A percentile compares a stretch with the other conserved stretches of the same genome.
phyloP scores from a whole-genome alignment of 2,888 invertebrate genomes.

The Falcaria lacertinaria region DNA sequence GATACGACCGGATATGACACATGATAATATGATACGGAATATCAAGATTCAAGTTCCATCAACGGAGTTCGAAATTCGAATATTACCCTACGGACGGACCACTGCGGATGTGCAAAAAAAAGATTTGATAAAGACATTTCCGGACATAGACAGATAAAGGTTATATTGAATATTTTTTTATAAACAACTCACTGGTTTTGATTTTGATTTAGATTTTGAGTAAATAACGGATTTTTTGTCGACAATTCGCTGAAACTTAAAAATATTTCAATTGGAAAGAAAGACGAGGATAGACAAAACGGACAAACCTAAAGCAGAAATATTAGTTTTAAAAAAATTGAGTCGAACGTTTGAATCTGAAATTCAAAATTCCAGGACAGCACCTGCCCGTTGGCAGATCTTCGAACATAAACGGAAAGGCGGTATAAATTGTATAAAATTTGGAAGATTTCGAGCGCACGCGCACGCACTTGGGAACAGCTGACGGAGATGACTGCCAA shows the following conservation, averaged over 20 bases:
- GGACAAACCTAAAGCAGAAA: too few species aligned
- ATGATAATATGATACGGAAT: slow-evolving; percentile 40
- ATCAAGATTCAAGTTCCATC: slow-evolving; percentile 7
- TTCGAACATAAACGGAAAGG: slow-evolving; percentile 42
- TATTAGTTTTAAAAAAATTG: too few species aligned
- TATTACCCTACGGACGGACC: slow-evolving; percentile 1
- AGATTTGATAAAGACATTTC: slow-evolving; percentile 32
- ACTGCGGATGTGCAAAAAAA: slow-evolving; percentile 49
- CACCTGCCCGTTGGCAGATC: slow-evolving; percentile 71
- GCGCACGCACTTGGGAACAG: slow-evolving; percentile 53
- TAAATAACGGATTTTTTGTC: too few species aligned
- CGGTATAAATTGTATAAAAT: slow-evolving; percentile 41
- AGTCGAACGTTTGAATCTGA: too few species aligned
- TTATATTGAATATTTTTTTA: slow-evolving; percentile 4
- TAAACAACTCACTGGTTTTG: too few species aligned
- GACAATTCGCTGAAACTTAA: too few species aligned
- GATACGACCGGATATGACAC: slow-evolving; percentile 43
- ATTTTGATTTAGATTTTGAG: not conserved
- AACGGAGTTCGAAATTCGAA: slow-evolving; percentile 2
- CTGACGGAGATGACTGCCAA: slow-evolving; percentile 43
- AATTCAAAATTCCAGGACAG: slow-evolving; percentile 45
- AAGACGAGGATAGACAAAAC: too few species aligned
- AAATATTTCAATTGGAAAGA: too few species aligned
- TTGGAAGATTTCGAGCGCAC: slow-evolving; percentile 55
- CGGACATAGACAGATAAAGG: slow-evolving; percentile 19